Evolutionary conservation across 2,888 invertebrate genomes (phyloP).

Genomic region (Cephus sareptanus): DNA sequence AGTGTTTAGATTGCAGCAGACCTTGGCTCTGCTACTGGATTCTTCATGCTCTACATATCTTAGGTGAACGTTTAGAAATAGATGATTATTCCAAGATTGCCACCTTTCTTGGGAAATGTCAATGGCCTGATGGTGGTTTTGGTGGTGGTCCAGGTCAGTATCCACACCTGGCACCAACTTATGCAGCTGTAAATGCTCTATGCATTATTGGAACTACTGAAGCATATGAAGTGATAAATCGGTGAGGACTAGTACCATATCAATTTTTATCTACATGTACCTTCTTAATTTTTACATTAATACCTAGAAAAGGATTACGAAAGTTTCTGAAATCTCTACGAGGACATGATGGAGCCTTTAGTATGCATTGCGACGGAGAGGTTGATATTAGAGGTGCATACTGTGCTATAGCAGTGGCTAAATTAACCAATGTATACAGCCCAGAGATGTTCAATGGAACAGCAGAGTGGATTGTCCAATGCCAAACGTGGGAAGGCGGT

Average conservation of each 20-base stretch:
- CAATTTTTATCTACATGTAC: background rate
- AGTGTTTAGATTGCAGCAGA: constrained; percentile 92
- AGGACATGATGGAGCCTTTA: constrained; percentile 89
- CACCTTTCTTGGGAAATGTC: constrained; percentile 76
- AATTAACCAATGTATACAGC: constrained; percentile 82
- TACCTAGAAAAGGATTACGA: constrained; percentile 73
- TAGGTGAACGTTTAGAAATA: constrained; percentile 74
- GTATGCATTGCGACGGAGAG: constrained; percentile 93
- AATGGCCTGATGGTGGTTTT: constrained; percentile 86
- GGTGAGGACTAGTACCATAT: constrained; percentile 65
- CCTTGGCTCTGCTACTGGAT: constrained; percentile 99
- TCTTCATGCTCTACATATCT: constrained; percentile 86
- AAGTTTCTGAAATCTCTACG: constrained; percentile 83
- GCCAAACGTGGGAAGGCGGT: constrained; percentile 99
- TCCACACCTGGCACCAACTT: constrained; percentile 96
- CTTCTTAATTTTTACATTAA: background rate
- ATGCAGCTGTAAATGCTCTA: constrained; percentile 94
- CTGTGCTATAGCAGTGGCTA: constrained; percentile 93
- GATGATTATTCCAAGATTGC: constrained; percentile 69
- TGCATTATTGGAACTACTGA: constrained; percentile 89
- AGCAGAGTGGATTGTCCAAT: constrained; percentile 91
- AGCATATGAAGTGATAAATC: constrained; percentile 89
- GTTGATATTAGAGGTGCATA: constrained; percentile 96
- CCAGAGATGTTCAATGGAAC: constrained; percentile 85
- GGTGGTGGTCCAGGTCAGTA: constrained; percentile 94